Evolutionary conservation across 2,113 vertebrate genomes (phyloP).

Genomic region (human): DNA sequence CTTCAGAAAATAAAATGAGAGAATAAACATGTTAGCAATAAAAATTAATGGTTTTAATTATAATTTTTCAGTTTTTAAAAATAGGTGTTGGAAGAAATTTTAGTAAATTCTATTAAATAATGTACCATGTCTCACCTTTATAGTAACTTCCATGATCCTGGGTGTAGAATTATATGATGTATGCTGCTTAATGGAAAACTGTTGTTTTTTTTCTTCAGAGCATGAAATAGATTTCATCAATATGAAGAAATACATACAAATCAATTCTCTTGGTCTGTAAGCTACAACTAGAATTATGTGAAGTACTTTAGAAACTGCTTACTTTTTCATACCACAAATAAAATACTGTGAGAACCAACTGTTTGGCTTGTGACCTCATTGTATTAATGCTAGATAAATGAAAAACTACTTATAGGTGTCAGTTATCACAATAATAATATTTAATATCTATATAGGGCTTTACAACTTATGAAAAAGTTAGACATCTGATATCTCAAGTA

Average conservation of each 20-base stretch:
- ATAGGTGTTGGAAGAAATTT: constrained; percentile 44
- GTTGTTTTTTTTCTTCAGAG: constrained; percentile 29
- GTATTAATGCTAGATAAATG: background rate
- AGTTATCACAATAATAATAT: constrained; percentile 39
- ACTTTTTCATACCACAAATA: constrained; percentile 15
- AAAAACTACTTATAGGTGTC: constrained; percentile 2
- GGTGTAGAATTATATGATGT: constrained; percentile 17
- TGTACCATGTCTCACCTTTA: background rate
- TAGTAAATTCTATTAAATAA: constrained; percentile 50
- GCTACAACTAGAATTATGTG: background rate
- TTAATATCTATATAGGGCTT: constrained; percentile 36
- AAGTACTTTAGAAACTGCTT: constrained; percentile 37
- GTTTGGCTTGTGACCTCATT: background rate
- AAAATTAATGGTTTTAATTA: constrained; percentile 9
- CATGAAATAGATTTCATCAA: background rate
- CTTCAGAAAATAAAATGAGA: background rate
- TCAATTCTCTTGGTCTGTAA: constrained; percentile 24
- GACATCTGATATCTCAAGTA: background rate
- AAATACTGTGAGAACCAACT: constrained; percentile 30
- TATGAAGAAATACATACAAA: constrained; percentile 29
- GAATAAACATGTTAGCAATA: background rate
- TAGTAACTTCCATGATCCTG: constrained; percentile 48
- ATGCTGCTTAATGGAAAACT: background rate
- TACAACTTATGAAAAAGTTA: constrained; percentile 17
- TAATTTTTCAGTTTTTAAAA: constrained; percentile 65